A percentile compares a stretch with the other conserved stretches of the same genome.
These are phyloP conservation scores for Melitaea cinxia DNA, from an alignment of 1,140 invertebrate species.

Conservation along the genomic window DNA sequence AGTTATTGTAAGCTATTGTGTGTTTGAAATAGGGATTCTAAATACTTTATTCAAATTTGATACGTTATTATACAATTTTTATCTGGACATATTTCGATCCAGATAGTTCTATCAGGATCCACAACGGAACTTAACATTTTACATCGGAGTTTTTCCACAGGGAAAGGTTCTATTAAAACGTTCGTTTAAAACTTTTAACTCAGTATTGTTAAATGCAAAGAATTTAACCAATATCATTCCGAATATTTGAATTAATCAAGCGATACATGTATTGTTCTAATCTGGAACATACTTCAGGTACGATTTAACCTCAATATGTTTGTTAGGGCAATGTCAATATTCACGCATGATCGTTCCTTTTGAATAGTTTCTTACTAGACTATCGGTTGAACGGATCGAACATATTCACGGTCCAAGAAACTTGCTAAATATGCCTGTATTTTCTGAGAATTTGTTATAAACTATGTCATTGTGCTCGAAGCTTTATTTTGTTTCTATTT, in stretches of 20 bases:
- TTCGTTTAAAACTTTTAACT: neutral
- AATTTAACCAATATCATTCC: slow-evolving; percentile 1
- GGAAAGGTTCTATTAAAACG: no score
- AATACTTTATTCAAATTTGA: no score
- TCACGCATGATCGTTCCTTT: slow-evolving; percentile 42
- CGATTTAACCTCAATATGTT: slow-evolving; percentile 21
- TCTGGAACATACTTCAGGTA: slow-evolving; percentile 15
- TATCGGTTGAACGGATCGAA: slow-evolving; percentile 31
- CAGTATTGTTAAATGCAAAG: neutral
- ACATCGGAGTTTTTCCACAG: no score
- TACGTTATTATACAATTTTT: no score
- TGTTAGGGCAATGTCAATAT: slow-evolving; percentile 31
- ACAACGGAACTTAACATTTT: no score
- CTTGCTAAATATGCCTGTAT: slow-evolving; percentile 32
- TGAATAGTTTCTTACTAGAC: slow-evolving; percentile 35
- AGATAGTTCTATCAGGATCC: no score
- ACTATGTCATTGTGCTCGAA: slow-evolving; percentile 21
- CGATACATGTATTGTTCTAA: slow-evolving; percentile 8
- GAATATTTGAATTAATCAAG: slow-evolving; percentile 20
- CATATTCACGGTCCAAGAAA: slow-evolving; percentile 40
- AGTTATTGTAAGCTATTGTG: no score
- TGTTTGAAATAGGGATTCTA: no score
- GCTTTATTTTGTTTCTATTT: slow-evolving; percentile 34
- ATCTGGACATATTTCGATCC: no score
- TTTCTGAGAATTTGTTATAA: slow-evolving; percentile 36